Conservation (phyloP, 2,113 vertebrate genomes). For the Gymnocephalus cernua region DNA sequence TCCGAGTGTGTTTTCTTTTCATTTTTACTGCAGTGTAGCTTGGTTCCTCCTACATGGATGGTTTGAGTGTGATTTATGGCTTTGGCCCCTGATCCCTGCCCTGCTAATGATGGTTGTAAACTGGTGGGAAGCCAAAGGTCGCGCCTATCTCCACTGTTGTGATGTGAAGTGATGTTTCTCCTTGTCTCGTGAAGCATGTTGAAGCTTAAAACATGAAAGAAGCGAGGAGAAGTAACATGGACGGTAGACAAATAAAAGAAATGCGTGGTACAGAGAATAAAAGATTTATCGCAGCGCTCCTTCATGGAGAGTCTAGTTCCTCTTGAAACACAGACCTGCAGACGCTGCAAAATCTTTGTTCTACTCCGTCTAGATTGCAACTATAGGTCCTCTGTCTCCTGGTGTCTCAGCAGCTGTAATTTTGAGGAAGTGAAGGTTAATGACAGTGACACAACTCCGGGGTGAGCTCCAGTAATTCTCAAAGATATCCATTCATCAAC, state of each 20-base stretch:
- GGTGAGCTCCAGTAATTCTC: slow-evolving; percentile 55
- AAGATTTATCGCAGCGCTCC: slow-evolving; percentile 40
- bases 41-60: slow-evolving; percentile 62
- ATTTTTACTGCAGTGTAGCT: slow-evolving; percentile 63
- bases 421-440: slow-evolving; percentile 72
- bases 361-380: slow-evolving; percentile 20
- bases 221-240: background rate
- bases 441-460: slow-evolving; percentile 55
- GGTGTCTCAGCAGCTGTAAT: slow-evolving; percentile 48
- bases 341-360: slow-evolving; percentile 51
- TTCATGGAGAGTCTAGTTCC: slow-evolving; percentile 19
- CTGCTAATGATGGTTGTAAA: slow-evolving; percentile 79
- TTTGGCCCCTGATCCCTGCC: slow-evolving; percentile 68
- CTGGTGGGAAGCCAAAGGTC: slow-evolving; percentile 65
- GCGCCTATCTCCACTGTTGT: slow-evolving; percentile 48
- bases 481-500: slow-evolving; percentile 72
- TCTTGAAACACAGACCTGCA: slow-evolving; percentile 49
- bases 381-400: slow-evolving; percentile 18
- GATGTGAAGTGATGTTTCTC: slow-evolving; percentile 55
- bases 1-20: slow-evolving; percentile 72
- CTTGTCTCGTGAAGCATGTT: slow-evolving; percentile 26
- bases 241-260: slow-evolving; percentile 23
- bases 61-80: slow-evolving; percentile 77
- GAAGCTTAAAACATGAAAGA: slow-evolving; percentile 43
- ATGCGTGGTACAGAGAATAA: background rate